Conservation (phyloP, 2,888 invertebrate species). For the Drosophila paranaensis region DNA sequence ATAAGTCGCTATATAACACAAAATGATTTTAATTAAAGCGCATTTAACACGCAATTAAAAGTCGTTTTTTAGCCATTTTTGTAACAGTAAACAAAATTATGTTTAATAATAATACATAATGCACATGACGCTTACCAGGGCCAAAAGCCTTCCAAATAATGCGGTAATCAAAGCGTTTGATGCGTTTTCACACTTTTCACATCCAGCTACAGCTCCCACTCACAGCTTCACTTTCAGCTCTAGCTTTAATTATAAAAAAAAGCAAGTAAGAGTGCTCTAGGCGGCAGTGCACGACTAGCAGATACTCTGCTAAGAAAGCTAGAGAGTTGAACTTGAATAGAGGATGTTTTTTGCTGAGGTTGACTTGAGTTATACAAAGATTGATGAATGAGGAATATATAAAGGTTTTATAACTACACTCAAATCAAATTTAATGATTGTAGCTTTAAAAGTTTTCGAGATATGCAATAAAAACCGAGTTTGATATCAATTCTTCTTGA, state of each 20-base stretch:
- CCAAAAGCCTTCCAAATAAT: conserved; percentile 45
- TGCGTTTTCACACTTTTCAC: conserved; percentile 34
- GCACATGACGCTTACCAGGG: conserved; percentile 20
- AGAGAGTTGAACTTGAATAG: neutral
- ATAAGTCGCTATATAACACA: conserved; percentile 42
- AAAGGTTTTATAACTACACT: neutral
- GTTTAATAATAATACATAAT: conserved; percentile 52
- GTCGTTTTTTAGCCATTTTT: conserved; percentile 16
- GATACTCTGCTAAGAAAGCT: neutral
- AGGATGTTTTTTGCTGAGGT: neutral
- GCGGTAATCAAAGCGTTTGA: conserved; percentile 63
- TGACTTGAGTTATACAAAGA: neutral
- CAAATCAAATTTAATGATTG: neutral
- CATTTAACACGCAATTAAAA: conserved; percentile 77
- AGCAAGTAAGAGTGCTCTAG: conserved; percentile 1
- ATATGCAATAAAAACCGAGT: neutral
- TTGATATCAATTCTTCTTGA: neutral
- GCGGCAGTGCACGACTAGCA: neutral
- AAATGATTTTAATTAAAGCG: conserved; percentile 71
- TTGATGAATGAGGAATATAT: rapidly evolving
- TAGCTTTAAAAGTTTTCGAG: neutral
- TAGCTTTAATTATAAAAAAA: conserved; percentile 35
- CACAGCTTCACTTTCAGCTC: conserved; percentile 60
- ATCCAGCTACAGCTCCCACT: conserved; percentile 49
- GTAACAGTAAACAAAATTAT: conserved; percentile 14